Percentiles rank a stretch among this genome's conserved stretches.
These are phyloP conservation scores for Mormyrus lacerda DNA, from an alignment of 2,113 vertebrate genomes.

Conservation along the genomic window DNA sequence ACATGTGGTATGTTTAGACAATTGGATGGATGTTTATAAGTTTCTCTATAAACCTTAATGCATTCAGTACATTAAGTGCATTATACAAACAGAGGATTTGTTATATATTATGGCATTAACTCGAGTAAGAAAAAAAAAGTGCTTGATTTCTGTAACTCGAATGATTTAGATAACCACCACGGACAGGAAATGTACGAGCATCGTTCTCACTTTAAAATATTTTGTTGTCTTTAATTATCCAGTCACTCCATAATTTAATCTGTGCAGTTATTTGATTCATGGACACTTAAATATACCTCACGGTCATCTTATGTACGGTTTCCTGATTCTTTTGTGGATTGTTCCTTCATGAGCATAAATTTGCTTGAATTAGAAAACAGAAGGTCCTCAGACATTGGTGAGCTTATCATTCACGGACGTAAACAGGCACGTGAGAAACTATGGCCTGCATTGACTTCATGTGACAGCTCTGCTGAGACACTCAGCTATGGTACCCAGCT, in stretches of 20 bases:
- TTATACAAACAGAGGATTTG: background rate
- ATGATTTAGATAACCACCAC: background rate
- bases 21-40: constrained; percentile 1
- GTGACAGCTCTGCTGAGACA: background rate
- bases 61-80: background rate
- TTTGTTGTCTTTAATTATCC: background rate
- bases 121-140: background rate
- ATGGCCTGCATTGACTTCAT: background rate
- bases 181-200: background rate
- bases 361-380: background rate
- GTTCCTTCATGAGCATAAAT: background rate
- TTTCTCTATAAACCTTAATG: background rate
- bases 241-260: background rate
- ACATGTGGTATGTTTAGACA: background rate
- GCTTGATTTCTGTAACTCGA: background rate
- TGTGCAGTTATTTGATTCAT: background rate
- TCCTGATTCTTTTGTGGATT: background rate
- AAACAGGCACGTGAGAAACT: background rate
- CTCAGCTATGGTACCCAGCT: background rate
- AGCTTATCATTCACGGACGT: background rate
- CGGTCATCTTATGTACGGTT: background rate
- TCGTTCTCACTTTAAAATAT: background rate
- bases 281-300: background rate
- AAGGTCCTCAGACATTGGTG: background rate
- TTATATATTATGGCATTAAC: background rate